phyloP scores from a whole-genome alignment of 2,113 vertebrate species.

The Rhinoptilus africanus region DNA sequence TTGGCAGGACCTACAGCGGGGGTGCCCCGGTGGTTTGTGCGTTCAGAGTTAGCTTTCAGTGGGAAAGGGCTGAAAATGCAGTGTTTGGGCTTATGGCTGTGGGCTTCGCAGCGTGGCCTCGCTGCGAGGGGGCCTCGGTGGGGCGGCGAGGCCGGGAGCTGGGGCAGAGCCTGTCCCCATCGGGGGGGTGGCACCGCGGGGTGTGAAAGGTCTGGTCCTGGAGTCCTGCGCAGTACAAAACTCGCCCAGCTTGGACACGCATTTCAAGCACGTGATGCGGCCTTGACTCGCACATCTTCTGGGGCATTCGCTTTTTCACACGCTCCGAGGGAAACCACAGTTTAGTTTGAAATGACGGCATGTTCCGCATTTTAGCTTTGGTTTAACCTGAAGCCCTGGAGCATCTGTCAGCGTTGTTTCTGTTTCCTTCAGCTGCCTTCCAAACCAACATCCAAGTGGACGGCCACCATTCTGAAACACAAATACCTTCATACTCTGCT shows the following conservation, averaged over 20 bases:
- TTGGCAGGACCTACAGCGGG: neutral
- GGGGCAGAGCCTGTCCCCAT: neutral
- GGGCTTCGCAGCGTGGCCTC: neutral
- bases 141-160: neutral
- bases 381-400: neutral
- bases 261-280: accelerated
- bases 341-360: neutral
- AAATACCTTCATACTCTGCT: accelerated
- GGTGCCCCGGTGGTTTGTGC: no score
- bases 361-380: accelerated
- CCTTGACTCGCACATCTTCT: neutral
- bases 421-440: neutral
- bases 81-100: accelerated
- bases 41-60: neutral
- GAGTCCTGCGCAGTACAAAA: accelerated
- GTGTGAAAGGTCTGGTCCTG: accelerated
- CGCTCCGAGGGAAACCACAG: accelerated
- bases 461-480: neutral
- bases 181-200: no score
- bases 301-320: neutral
- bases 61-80: neutral
- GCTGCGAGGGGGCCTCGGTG: accelerated
- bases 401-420: neutral
- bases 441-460: neutral
- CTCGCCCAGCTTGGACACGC: accelerated